These are phyloP conservation scores for Dicyrtomina minuta DNA, from an alignment of 2,888 invertebrate genomes.

Conservation along the genomic window DNA sequence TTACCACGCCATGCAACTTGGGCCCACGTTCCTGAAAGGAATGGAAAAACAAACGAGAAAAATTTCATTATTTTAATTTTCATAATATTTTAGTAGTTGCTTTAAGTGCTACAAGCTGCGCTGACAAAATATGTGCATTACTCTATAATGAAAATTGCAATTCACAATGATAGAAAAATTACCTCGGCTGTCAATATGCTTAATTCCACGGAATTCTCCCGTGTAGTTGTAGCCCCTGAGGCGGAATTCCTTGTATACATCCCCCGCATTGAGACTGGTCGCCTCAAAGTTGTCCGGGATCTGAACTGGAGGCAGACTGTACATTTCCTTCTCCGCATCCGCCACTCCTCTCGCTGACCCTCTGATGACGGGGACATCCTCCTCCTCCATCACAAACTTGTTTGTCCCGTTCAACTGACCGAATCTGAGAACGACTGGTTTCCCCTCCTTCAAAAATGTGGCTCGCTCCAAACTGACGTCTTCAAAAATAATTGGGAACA, in stretches of 20 bases:
- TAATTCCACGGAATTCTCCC: conserved; percentile 78
- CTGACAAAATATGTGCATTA: too few relatives aligned
- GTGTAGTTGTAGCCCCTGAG: conserved; percentile 83
- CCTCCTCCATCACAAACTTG: conserved; percentile 86
- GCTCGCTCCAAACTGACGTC: conserved; percentile 87
- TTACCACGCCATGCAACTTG: conserved; percentile 75
- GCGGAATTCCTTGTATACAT: conserved; percentile 82
- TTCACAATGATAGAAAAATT: too few relatives aligned
- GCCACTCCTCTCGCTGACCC: conserved; percentile 63
- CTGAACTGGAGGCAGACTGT: neutral
- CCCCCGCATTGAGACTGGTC: conserved; percentile 57
- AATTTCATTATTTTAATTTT: too few relatives aligned
- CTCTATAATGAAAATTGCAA: too few relatives aligned
- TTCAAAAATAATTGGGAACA: conserved; percentile 81
- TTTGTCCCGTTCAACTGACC: conserved; percentile 63
- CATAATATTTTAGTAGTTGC: too few relatives aligned
- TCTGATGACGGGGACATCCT: conserved; percentile 76
- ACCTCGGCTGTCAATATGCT: conserved; percentile 69
- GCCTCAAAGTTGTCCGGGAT: neutral
- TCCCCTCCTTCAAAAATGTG: conserved; percentile 85
- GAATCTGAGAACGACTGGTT: conserved; percentile 72
- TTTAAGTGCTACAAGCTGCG: too few relatives aligned
- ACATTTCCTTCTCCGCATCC: conserved; percentile 8
- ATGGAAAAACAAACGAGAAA: too few relatives aligned
- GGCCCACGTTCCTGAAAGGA: conserved; percentile 54